These are phyloP conservation scores for Nowickia ferox DNA, from an alignment of 2,888 invertebrate genomes.

Conservation along the genomic window DNA sequence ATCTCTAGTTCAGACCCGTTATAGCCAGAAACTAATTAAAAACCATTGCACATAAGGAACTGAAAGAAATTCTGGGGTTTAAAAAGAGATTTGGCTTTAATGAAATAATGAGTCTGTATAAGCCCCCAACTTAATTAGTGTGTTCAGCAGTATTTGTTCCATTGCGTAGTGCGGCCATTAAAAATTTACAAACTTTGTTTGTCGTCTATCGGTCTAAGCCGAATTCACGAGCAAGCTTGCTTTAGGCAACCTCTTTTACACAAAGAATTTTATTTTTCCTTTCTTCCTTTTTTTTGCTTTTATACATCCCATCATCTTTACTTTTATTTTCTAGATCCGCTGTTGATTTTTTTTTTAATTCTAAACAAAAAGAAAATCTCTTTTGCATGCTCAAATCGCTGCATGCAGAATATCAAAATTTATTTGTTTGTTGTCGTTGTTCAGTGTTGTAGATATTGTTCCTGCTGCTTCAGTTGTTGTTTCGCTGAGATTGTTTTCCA, in stretches of 20 bases:
- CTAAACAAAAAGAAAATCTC: slow-evolving; percentile 20
- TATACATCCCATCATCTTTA: slow-evolving; percentile 10
- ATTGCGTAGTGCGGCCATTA: no score
- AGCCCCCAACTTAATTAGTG: no score
- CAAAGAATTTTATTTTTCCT: not conserved
- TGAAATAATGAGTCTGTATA: no score
- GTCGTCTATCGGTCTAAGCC: slow-evolving; percentile 56
- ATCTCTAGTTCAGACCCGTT: no score
- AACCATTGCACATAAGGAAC: no score
- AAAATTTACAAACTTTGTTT: not conserved
- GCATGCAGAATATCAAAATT: slow-evolving; percentile 56
- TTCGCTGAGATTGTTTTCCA: slow-evolving; percentile 63
- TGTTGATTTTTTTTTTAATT: slow-evolving; percentile 9
- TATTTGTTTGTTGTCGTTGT: slow-evolving; percentile 43
- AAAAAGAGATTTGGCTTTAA: no score
- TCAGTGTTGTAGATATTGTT: slow-evolving; percentile 22
- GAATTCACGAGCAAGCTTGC: not conserved
- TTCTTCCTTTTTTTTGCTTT: not conserved
- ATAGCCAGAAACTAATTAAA: no score
- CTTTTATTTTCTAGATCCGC: slow-evolving; percentile 19
- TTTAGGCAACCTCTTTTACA: not conserved
- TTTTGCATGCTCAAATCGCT: slow-evolving; percentile 50
- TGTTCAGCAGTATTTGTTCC: no score
- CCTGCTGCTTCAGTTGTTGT: slow-evolving; percentile 55
- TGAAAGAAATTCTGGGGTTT: no score